Evolutionary conservation across 2,113 vertebrate genomes (phyloP), one percentile per base, ranked within the genome.

Genomic region (Hepsetus odoe): DNA sequence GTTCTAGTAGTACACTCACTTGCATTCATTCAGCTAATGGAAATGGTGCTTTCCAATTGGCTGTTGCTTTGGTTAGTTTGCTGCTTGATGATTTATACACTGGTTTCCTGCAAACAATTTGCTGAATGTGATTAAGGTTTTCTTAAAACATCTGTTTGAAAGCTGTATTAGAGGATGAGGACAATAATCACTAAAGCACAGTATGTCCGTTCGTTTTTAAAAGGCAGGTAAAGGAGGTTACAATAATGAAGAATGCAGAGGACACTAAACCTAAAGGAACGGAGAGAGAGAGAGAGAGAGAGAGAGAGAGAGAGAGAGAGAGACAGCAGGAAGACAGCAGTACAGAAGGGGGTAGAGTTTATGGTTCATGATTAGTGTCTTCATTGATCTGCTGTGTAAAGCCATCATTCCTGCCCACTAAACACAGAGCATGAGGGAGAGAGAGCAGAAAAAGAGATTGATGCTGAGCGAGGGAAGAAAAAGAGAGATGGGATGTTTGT

Each of bases 321-420:
- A 84, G 53, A 51, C 28, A 49, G 49, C 35, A n/a, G 46, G 53
- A 65, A 80, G 79, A 80, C 81, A 80, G 59, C 11, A 66, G 80
- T 58, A 62, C 6, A 16, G 24, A 35, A 42, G 68, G 26, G 69
- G 82, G 59, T 79, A 76, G 77, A 82, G 80, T 82, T 87, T 81
- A 85, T 42, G 13, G 82, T 61, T 69, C 72, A 59, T 77, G 84
- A 86, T 89, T 87, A 86, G 83, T 82, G 82, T 80, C 77, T 66
- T 90, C 80, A 90, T 92, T 87, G 91, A 92, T 92, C 89, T 74
- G 56, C 76, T 82, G 82, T 82, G 84, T 83, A 82, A 86, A 86
- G 83, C 83, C 32, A 84, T 92, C 85, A 86, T 88, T 92, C 87
- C 84, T 87, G 86, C 32, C 86, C 80, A 80, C 87, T 88, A 85